These are phyloP conservation scores for Drosophila orosa DNA, from an alignment of 1,140 invertebrate genomes.

Conservation along the genomic window DNA sequence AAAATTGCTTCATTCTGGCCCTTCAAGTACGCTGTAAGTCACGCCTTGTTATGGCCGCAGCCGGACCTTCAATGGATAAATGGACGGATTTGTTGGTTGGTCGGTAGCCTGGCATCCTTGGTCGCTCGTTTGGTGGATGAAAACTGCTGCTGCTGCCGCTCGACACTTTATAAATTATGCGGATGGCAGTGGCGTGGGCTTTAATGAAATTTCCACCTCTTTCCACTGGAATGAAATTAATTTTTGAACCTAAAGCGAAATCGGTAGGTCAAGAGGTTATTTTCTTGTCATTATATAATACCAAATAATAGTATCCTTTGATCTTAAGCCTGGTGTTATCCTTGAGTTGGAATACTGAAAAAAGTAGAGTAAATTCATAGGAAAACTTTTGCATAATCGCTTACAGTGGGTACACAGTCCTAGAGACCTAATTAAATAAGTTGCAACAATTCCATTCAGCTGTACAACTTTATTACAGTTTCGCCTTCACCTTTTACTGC, in stretches of 20 bases:
- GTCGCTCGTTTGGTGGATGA: slow-evolving; percentile 11
- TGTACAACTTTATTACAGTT: slow-evolving; percentile 14
- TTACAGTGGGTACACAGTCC: not conserved
- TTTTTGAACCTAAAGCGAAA: slow-evolving; percentile 7
- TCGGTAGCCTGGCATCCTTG: slow-evolving; percentile 15
- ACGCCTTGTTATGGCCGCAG: slow-evolving; percentile 57
- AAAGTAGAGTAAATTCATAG: not conserved
- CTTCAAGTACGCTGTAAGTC: slow-evolving; percentile 57
- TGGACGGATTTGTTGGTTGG: slow-evolving; percentile 54
- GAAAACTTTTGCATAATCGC: slow-evolving; percentile 7
- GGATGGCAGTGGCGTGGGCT: slow-evolving; percentile 48
- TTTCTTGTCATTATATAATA: not conserved
- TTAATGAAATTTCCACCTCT: slow-evolving; percentile 64
- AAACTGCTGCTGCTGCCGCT: slow-evolving; percentile 35
- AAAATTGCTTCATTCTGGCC: slow-evolving; percentile 78
- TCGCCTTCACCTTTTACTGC: slow-evolving; percentile 5
- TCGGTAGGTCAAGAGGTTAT: not conserved
- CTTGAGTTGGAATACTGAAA: not conserved
- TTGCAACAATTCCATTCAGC: slow-evolving; percentile 22
- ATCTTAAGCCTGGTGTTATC: not conserved
- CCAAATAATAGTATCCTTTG: not conserved
- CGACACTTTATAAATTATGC: slow-evolving; percentile 80
- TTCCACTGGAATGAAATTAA: slow-evolving; percentile 28
- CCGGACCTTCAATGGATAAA: slow-evolving; percentile 49
- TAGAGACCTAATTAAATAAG: slow-evolving; percentile 39